Base-by-base conservation (phyloP, 2,888 invertebrate species). In the Eulithis prunata region DNA sequence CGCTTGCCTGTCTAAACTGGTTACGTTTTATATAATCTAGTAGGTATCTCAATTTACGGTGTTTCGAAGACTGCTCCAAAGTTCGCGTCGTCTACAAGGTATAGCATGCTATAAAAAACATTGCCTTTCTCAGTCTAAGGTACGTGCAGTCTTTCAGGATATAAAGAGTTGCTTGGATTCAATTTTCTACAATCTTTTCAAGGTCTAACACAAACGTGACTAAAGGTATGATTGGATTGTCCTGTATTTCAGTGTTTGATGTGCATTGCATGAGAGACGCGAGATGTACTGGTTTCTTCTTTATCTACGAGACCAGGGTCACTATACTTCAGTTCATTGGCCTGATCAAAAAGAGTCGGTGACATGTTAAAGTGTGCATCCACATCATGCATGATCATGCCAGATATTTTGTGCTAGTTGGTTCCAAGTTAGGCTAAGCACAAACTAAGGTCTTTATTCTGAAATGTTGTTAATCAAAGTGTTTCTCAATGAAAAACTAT, bases 241-340 rank as follows among this genome's bases (percentile, higher is more conserved):
- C 36, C 14, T 38, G 13, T 47, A 57, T 57, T 57, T 57, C 57
- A 57, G 57, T 46, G 11, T 57, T 57, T 46, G 13, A 10, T 57
- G 11, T 47, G 2, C 47, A 47, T 2, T 57, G 56, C 32, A 57
- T 57, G 56, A 28, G 14, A 46, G 56, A 45, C 32, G 38, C 13
- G 38, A 41, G 53, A 13, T 4, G 11, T 28, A 51, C 52, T 32
- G 8, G 38, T 53, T 13, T 38, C 36, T 32, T 11, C 36, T 38
- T 10, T 8, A 36, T 53, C 36, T 53, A 53, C 28, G 10, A 13
- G 38, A 4, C 13, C 2, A 10, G 8, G 7, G 0, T 38, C n/a
- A 10, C 6, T 8, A 14, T 49, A 21, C 49, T 49, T 21, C 21
- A 21, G 41, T 41, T 41, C 41, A 41, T 41, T 41, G 41, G 11